A percentile compares a stretch with the other conserved stretches of the same genome.
Evolutionary conservation across 1,140 invertebrate species (phyloP).

Genomic region (Aricia agestis): DNA sequence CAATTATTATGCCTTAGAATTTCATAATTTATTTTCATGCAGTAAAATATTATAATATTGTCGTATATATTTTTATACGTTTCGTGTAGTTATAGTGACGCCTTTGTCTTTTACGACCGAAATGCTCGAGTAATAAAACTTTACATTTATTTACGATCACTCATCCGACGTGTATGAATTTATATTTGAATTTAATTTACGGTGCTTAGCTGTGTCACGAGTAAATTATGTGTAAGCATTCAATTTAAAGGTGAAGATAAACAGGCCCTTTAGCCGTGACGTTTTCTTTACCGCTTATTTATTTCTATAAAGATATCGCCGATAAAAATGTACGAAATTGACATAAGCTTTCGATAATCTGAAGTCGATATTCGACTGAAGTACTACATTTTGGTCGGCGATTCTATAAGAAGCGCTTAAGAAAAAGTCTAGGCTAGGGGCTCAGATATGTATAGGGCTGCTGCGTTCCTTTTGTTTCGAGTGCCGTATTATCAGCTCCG

Average conservation of each 20-base stretch:
- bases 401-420: no score
- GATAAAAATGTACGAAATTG: no score
- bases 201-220: conserved; percentile 18
- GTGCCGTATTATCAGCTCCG: conserved; percentile 28
- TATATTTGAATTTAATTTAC: conserved; percentile 35
- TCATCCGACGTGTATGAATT: conserved; percentile 32
- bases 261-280: no score
- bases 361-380: no score
- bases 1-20: neutral
- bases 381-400: no score
- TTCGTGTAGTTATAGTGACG: conserved; percentile 7
- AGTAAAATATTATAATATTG: neutral
- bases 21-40: neutral
- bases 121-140: conserved; percentile 28
- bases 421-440: no score
- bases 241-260: conserved; percentile 2
- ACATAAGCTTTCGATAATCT: no score
- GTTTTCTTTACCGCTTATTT: no score
- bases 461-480: neutral
- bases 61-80: neutral
- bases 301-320: no score
- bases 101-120: conserved; percentile 23
- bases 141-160: conserved; percentile 32
- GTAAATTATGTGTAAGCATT: conserved; percentile 16
- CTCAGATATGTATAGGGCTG: conserved; percentile 22